Evolutionary conservation across 2,797 vertebrate genomes (phyloP).

Genomic region (Aselliscus stoliczkanus): DNA sequence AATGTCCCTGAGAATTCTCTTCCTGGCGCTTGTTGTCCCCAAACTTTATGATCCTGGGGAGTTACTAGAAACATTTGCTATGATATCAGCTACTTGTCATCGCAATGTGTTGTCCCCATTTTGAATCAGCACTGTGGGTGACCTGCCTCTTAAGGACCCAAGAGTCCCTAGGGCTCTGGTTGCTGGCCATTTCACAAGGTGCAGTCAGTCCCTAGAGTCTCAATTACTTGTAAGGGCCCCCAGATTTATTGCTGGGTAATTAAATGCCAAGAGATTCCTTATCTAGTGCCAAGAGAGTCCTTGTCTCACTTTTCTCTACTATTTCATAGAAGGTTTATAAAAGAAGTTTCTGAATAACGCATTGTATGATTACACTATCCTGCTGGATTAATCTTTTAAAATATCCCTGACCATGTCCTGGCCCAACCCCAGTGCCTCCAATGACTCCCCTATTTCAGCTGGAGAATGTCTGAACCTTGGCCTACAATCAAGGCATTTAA

Average conservation of each 20-base stretch:
- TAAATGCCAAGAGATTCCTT: neutral
- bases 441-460: neutral
- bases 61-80: neutral
- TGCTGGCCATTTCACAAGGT: neutral
- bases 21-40: neutral
- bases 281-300: neutral
- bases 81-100: neutral
- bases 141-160: neutral
- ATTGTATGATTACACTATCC: neutral
- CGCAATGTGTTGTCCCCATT: neutral
- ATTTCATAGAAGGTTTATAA: slow-evolving; percentile 17
- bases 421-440: neutral
- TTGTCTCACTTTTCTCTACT: neutral
- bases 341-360: neutral
- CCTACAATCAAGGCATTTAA: neutral
- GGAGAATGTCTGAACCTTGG: neutral
- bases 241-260: neutral
- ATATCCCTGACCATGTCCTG: rapidly evolving
- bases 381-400: neutral
- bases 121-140: neutral
- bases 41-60: neutral
- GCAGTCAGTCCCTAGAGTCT: neutral
- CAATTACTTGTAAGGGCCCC: neutral
- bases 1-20: slow-evolving; percentile 11
- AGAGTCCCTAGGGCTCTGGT: neutral